phyloP scores from a whole-genome alignment of 2,888 invertebrate genomes.

The Tridacna crocea region DNA sequence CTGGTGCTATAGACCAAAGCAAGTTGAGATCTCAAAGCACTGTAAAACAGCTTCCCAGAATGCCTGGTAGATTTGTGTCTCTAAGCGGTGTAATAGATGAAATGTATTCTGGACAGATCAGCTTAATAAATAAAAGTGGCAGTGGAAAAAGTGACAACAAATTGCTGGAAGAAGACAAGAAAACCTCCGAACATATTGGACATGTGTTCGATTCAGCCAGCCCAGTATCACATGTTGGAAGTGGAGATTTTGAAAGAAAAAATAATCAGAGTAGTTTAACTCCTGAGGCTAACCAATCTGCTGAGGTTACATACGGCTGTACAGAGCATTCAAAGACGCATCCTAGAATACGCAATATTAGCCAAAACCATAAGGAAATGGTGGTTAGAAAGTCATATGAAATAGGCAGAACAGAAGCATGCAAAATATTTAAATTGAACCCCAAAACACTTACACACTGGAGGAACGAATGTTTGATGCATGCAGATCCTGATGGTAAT shows the following conservation, averaged over 20 bases:
- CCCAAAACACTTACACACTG: background rate
- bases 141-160: background rate
- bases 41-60: background rate
- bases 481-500: background rate
- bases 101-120: background rate
- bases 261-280: background rate
- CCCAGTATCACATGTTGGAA: background rate
- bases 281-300: background rate
- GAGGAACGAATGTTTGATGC: background rate
- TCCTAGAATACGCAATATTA: background rate
- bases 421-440: background rate
- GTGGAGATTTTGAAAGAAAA: background rate
- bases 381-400: background rate
- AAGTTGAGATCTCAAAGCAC: background rate
- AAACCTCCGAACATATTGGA: background rate
- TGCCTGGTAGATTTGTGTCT: background rate
- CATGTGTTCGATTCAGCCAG: background rate
- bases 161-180: background rate
- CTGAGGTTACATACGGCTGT: no score
- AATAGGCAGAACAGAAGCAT: background rate
- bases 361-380: background rate
- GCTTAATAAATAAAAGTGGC: no score
- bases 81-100: background rate
- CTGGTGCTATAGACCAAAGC: background rate
- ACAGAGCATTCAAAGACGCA: no score